These are phyloP conservation scores for Stylophora pistillata DNA, from an alignment of 64 coral and sea anemone species.

Conservation along the genomic window DNA sequence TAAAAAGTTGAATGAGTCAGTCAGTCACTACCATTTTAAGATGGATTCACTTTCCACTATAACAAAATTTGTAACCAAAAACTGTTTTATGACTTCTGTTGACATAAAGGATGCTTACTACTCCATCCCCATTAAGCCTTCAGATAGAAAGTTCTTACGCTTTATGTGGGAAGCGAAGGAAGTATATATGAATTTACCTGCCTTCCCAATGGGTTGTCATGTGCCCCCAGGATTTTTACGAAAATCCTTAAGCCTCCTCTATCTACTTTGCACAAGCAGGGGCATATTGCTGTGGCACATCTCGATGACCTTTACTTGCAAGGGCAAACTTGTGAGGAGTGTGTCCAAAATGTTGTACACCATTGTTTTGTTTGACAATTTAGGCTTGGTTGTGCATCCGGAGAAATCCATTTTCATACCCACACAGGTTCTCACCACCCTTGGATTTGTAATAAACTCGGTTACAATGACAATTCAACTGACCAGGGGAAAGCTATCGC, in stretches of 20 bases:
- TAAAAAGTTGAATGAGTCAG: constrained; percentile 51
- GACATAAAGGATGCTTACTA: constrained; percentile 60
- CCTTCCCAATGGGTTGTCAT: constrained; percentile 51
- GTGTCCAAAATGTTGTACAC: no score
- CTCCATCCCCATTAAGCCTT: constrained; percentile 20
- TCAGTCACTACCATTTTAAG: constrained; percentile 49
- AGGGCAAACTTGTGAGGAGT: not conserved
- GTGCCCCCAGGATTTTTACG: constrained; percentile 49
- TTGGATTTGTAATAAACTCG: no score
- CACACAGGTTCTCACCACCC: no score
- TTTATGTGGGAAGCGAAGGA: constrained; percentile 8
- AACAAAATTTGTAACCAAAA: constrained; percentile 35
- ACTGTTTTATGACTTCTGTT: constrained; percentile 46
- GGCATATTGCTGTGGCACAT: constrained; percentile 17
- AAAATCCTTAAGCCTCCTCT: constrained; percentile 31
- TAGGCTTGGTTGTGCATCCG: no score
- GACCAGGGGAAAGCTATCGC: no score
- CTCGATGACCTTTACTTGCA: constrained; percentile 18
- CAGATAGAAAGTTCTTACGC: constrained; percentile 38
- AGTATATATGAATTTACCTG: constrained; percentile 36
- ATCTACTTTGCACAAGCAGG: constrained; percentile 30
- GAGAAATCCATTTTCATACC: no score
- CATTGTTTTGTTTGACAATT: no score
- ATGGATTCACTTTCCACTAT: constrained; percentile 53
- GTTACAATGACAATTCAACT: no score